Conservation (phyloP, 1,140 invertebrate genomes). For the Leptopilina boulardi region DNA sequence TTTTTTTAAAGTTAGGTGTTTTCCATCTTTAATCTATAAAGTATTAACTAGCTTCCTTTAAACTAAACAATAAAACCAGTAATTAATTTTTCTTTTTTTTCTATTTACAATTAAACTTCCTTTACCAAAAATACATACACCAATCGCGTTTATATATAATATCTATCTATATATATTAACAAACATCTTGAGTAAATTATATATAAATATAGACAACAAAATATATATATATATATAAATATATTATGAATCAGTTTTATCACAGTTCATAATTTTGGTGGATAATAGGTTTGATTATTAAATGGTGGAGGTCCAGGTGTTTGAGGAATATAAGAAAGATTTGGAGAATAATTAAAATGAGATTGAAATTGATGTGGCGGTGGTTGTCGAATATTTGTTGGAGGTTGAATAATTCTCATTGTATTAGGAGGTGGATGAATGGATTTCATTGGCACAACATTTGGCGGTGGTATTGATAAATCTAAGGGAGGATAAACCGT, state of each 20-base stretch:
- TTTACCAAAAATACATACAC: slow-evolving; percentile 29
- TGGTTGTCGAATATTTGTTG: background rate
- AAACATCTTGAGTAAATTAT: background rate
- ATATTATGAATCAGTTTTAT: slow-evolving; percentile 17
- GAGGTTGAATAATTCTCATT: background rate
- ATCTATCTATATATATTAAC: background rate
- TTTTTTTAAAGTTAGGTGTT: too few species aligned
- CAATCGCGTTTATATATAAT: too few species aligned
- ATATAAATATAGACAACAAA: background rate
- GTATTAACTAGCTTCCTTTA: too few species aligned
- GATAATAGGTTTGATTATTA: slow-evolving; percentile 2
- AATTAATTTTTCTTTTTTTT: background rate
- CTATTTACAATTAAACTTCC: slow-evolving; percentile 4
- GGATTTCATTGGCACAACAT: background rate
- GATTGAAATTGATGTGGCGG: background rate
- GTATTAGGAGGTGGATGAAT: background rate
- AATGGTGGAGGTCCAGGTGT: background rate
- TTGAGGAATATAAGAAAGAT: slow-evolving; percentile 9
- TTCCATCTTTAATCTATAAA: too few species aligned
- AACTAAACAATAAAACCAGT: too few species aligned
- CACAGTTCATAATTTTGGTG: slow-evolving; percentile 8
- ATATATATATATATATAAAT: background rate
- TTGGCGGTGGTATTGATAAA: background rate
- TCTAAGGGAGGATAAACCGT: background rate
- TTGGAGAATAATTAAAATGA: slow-evolving; percentile 1